Conservation (phyloP, 1,140 invertebrate species). For the Zaprionus ornatus region DNA sequence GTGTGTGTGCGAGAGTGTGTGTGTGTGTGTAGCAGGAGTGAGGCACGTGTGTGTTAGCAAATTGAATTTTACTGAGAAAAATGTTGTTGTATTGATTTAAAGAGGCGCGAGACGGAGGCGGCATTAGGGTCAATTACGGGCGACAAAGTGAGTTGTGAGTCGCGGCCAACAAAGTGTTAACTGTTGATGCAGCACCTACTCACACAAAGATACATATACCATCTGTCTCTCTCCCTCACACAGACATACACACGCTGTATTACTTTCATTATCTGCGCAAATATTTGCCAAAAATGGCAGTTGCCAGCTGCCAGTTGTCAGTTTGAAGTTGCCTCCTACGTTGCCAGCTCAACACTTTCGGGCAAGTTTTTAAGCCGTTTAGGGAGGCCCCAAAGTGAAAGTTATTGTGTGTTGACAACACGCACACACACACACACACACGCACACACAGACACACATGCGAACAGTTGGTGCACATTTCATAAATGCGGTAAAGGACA, state of each 20-base stretch:
- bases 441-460: constrained; percentile 20
- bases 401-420: constrained; percentile 64
- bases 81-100: constrained; percentile 63
- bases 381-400: constrained; percentile 64
- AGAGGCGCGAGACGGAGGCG: constrained; percentile 26
- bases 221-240: not conserved
- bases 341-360: constrained; percentile 72
- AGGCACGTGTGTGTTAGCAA: constrained; percentile 52
- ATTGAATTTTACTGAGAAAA: constrained; percentile 73
- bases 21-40: constrained; percentile 7
- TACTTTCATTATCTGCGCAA: constrained; percentile 77
- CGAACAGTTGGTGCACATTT: constrained; percentile 63
- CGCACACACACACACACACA: constrained; percentile 16
- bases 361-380: constrained; percentile 76
- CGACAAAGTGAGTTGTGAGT: constrained; percentile 65
- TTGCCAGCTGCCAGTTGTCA: constrained; percentile 56
- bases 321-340: constrained; percentile 25
- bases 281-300: constrained; percentile 71
- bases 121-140: constrained; percentile 75
- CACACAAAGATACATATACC: too few relatives aligned
- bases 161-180: constrained; percentile 43
- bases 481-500: constrained; percentile 73
- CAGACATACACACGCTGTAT: constrained; percentile 24
- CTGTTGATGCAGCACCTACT: constrained; percentile 16
- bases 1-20: constrained; percentile 12